phyloP scores from a whole-genome alignment of 2,797 vertebrate genomes.

The Aphelocoma californica region DNA sequence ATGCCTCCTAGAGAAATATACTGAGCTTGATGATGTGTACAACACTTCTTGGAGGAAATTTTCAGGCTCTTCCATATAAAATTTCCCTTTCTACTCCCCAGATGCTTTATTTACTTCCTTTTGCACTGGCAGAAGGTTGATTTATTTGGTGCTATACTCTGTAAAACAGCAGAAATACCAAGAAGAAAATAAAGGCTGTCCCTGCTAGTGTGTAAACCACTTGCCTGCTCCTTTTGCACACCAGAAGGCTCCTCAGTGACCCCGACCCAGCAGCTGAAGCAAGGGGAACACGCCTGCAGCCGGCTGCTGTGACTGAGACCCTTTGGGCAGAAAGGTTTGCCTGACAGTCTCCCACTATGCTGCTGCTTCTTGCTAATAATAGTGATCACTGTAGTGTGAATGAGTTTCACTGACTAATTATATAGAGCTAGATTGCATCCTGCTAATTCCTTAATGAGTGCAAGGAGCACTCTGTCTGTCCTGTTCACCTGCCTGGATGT shows the following conservation, averaged over 20 bases:
- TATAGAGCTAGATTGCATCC: not conserved
- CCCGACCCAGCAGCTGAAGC: not conserved
- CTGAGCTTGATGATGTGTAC: not conserved
- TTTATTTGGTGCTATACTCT: not conserved
- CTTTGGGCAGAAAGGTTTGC: not conserved
- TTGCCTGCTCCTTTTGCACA: not conserved
- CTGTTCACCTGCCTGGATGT: not conserved
- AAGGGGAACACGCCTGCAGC: not conserved
- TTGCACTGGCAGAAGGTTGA: not conserved
- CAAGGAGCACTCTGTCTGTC: not conserved
- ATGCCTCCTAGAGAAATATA: not conserved
- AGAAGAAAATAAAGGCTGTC: not conserved
- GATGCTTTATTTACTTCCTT: not conserved
- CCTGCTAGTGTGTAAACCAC: not conserved
- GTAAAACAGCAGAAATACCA: not conserved
- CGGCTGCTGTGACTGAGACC: not conserved
- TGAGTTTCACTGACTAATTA: slow-evolving; percentile 23
- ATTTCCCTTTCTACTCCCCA: not conserved
- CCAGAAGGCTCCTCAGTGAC: not conserved
- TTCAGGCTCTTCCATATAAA: not conserved
- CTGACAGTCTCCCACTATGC: not conserved
- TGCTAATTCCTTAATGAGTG: slow-evolving; percentile 4
- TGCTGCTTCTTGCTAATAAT: not conserved
- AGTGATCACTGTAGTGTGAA: not conserved
- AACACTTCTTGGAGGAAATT: not conserved